phyloP scores from a whole-genome alignment of 2,888 invertebrate genomes.

The Napeogenes sylphis region DNA sequence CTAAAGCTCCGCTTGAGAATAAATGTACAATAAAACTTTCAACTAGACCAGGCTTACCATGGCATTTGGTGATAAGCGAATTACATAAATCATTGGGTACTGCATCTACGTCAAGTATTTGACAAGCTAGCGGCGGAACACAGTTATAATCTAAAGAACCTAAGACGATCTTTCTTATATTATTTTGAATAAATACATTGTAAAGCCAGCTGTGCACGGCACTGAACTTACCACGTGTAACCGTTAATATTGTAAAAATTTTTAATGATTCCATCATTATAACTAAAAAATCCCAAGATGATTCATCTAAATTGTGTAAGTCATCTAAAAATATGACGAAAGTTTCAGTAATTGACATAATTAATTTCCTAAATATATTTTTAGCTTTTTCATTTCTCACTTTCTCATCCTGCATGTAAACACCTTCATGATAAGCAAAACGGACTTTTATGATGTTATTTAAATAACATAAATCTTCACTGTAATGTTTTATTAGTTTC shows the following conservation, averaged over 20 bases:
- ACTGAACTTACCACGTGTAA: slow-evolving; percentile 61
- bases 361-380: slow-evolving; percentile 55
- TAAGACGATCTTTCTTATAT: slow-evolving; percentile 63
- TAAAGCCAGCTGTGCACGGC: slow-evolving; percentile 63
- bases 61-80: slow-evolving; percentile 64
- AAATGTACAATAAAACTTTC: slow-evolving; percentile 72
- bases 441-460: slow-evolving; percentile 73
- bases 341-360: slow-evolving; percentile 48
- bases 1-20: slow-evolving; percentile 67
- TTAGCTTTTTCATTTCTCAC: slow-evolving; percentile 59
- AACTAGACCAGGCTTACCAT: slow-evolving; percentile 72
- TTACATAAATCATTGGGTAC: slow-evolving; percentile 73
- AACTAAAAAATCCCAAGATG: slow-evolving; percentile 64
- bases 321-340: slow-evolving; percentile 70
- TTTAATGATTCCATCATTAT: slow-evolving; percentile 53
- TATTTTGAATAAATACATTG: slow-evolving; percentile 56
- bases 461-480: slow-evolving; percentile 73
- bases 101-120: slow-evolving; percentile 77
- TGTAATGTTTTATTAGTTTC: slow-evolving; percentile 48
- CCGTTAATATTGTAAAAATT: slow-evolving; percentile 56
- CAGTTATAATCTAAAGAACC: slow-evolving; percentile 55
- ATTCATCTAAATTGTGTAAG: slow-evolving; percentile 67
- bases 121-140: slow-evolving; percentile 77
- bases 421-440: slow-evolving; percentile 68
- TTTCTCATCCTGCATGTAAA: slow-evolving; percentile 53